phyloP scores from a whole-genome alignment of 1,140 invertebrate genomes.

The Drosophila orena region DNA sequence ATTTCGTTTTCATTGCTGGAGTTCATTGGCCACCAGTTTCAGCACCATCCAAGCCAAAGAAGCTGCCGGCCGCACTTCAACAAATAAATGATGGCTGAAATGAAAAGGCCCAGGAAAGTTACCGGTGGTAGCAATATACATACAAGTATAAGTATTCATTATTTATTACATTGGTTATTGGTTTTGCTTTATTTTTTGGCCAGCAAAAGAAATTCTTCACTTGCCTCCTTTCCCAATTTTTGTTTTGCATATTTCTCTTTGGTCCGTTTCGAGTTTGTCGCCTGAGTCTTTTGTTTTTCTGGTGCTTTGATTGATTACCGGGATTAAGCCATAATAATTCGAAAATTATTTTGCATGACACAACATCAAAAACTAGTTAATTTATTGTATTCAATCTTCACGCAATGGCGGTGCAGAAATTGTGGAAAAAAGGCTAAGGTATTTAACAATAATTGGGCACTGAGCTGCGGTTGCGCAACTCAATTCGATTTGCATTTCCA shows the following conservation, averaged over 20 bases:
- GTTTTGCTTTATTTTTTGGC: conserved; percentile 38
- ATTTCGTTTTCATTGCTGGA: conserved; percentile 81
- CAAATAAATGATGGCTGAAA: conserved; percentile 68
- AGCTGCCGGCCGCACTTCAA: conserved; percentile 57
- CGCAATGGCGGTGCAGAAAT: conserved; percentile 23
- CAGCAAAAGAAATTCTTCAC: conserved; percentile 44
- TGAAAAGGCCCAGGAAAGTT: conserved; percentile 40
- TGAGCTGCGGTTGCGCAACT: conserved; percentile 30
- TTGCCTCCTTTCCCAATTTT: conserved; percentile 22
- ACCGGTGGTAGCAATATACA: not conserved
- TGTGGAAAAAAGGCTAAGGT: conserved; percentile 10
- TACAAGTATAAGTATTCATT: conserved; percentile 10
- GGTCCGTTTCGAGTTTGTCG: conserved; percentile 55
- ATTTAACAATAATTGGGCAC: conserved; percentile 32
- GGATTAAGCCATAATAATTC: conserved; percentile 67
- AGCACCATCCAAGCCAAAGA: conserved; percentile 31
- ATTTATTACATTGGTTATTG: conserved; percentile 49
- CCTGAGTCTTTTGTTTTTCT: conserved; percentile 70
- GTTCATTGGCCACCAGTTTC: conserved; percentile 67
- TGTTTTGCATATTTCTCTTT: conserved; percentile 26
- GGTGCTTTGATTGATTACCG: conserved; percentile 69
- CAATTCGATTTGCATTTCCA: conserved; percentile 49
- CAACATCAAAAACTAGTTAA: conserved; percentile 48
- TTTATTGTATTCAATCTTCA: conserved; percentile 48
- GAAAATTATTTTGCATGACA: conserved; percentile 80